A percentile compares a stretch with the other conserved stretches of the same genome.
These are phyloP conservation scores for Lasiurus cinereus DNA, from an alignment of 2,113 vertebrate genomes.

Conservation along the genomic window DNA sequence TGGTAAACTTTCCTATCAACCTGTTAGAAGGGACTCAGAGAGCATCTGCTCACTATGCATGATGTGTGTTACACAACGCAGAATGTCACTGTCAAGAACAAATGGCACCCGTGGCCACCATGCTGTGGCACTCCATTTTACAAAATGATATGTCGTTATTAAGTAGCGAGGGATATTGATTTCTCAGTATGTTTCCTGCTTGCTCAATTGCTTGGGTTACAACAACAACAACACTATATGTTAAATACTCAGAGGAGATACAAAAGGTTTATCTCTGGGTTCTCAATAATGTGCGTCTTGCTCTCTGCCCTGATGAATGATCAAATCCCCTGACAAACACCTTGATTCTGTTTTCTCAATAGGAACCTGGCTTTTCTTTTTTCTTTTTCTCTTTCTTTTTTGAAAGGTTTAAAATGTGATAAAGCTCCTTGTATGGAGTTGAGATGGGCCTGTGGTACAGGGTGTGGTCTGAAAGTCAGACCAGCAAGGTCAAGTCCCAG, in stretches of 20 bases:
- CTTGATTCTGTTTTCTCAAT: slow-evolving; percentile 41
- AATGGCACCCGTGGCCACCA: slow-evolving; percentile 66
- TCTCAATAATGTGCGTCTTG: not conserved
- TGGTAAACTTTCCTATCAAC: slow-evolving; percentile 36
- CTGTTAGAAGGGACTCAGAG: not conserved
- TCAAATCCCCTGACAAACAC: not conserved
- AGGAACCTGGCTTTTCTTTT: not conserved
- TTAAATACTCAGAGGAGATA: slow-evolving; percentile 72
- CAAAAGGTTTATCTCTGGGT: slow-evolving; percentile 52
- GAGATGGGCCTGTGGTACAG: not conserved
- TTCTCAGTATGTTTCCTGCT: slow-evolving; percentile 76
- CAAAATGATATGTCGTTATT: slow-evolving; percentile 81
- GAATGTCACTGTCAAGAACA: slow-evolving; percentile 68
- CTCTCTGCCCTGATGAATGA: slow-evolving; percentile 52
- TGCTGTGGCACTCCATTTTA: slow-evolving; percentile 68
- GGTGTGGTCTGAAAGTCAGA: not conserved
- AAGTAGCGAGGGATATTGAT: slow-evolving; percentile 79
- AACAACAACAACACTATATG: slow-evolving; percentile 55
- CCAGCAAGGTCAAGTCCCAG: rapidly evolving
- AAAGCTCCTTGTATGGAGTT: not conserved
- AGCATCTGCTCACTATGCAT: slow-evolving; percentile 44
- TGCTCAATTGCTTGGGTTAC: slow-evolving; percentile 71
- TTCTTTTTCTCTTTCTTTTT: not conserved
- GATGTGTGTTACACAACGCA: not conserved
- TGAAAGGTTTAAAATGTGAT: not conserved